Conservation (phyloP, 2,113 vertebrate species). For the Tachycineta bicolor region DNA sequence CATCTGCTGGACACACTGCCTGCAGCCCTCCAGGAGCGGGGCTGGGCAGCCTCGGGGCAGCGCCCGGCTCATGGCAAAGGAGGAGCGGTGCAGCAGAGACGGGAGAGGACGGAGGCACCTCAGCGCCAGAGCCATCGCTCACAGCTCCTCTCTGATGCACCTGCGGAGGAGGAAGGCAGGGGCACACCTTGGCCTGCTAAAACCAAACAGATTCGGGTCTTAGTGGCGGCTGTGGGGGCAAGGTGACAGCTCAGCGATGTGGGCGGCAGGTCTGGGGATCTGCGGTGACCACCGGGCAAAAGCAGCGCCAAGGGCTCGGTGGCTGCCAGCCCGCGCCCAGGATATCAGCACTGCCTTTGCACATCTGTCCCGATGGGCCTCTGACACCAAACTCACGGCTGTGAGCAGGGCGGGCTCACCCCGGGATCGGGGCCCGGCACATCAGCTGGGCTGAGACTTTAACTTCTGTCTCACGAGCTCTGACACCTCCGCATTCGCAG, state of each 20-base stretch:
- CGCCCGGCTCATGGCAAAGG: neutral
- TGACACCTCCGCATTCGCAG: neutral
- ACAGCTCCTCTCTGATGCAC: neutral
- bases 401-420: neutral
- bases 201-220: rapidly evolving
- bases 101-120: slow-evolving; percentile 72
- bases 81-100: slow-evolving; percentile 55
- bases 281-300: rapidly evolving
- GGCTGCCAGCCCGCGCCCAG: neutral
- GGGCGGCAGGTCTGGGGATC: rapidly evolving
- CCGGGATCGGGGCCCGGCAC: neutral
- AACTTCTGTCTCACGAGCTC: neutral
- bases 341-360: rapidly evolving
- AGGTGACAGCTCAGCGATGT: rapidly evolving
- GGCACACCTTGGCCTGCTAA: rapidly evolving
- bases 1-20: neutral
- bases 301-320: rapidly evolving
- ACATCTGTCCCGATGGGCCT: neutral
- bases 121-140: slow-evolving; percentile 68
- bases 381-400: neutral
- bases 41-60: neutral
- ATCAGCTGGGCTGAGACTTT: neutral
- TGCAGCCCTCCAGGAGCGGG: neutral
- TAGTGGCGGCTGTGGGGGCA: rapidly evolving
- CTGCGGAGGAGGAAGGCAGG: neutral